Percentiles rank a stretch among this genome's conserved stretches.
Conservation (phyloP, 1,140 invertebrate genomes). For the Ectropis grisescens region DNA sequence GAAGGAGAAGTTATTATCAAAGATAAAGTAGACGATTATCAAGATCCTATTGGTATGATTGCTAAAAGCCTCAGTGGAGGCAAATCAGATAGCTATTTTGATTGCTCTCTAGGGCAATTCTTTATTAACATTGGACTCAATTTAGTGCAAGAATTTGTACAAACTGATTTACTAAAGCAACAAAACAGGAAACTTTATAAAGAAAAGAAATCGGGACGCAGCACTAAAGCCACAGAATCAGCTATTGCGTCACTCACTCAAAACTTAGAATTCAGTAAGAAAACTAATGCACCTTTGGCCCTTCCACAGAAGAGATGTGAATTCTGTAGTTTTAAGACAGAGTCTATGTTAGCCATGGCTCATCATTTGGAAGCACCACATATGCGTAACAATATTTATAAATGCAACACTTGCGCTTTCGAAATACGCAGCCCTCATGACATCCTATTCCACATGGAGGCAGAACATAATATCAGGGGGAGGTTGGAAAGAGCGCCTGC, state of each 20-base stretch:
- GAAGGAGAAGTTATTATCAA: slow-evolving; percentile 71
- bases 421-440: slow-evolving; percentile 88
- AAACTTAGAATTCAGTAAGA: slow-evolving; percentile 89
- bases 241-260: slow-evolving; percentile 86
- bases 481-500: slow-evolving; percentile 87
- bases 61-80: slow-evolving; percentile 48
- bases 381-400: slow-evolving; percentile 88
- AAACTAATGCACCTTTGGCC: slow-evolving; percentile 89
- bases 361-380: slow-evolving; percentile 94
- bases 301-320: slow-evolving; percentile 88
- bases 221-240: slow-evolving; percentile 80
- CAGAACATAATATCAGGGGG: slow-evolving; percentile 87
- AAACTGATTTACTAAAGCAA: slow-evolving; percentile 88
- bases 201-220: slow-evolving; percentile 71
- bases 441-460: slow-evolving; percentile 93
- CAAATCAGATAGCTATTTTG: slow-evolving; percentile 79
- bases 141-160: slow-evolving; percentile 93
- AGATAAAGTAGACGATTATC: slow-evolving; percentile 67
- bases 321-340: slow-evolving; percentile 94
- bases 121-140: slow-evolving; percentile 94
- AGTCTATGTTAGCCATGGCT: slow-evolving; percentile 89
- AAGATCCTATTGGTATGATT: slow-evolving; percentile 63
- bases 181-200: slow-evolving; percentile 86
- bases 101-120: slow-evolving; percentile 89
- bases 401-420: slow-evolving; percentile 90